Percentiles rank a stretch among this genome's conserved stretches.
phyloP scores from a whole-genome alignment of 2,797 vertebrate genomes.

The Dicrostonyx torquatus region DNA sequence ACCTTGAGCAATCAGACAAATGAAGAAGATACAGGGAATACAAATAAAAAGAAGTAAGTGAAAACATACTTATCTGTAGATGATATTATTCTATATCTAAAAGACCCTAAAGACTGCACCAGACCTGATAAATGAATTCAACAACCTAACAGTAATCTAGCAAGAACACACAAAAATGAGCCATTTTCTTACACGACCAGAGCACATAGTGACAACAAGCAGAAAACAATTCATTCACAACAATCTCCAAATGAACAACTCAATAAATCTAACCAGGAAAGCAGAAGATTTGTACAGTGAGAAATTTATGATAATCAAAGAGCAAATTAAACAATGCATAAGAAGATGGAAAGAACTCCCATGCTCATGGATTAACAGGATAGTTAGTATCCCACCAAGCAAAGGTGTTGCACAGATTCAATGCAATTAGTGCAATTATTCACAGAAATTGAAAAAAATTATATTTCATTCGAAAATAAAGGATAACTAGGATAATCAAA shows the following conservation, averaged over 20 bases:
- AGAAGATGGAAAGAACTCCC: neutral
- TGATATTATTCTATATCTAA: neutral
- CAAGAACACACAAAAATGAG: neutral
- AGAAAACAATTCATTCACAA: neutral
- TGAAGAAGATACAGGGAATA: neutral
- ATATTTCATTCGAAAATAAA: neutral
- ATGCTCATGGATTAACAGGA: neutral
- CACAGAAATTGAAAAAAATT: neutral
- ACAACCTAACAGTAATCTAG: neutral
- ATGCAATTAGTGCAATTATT: neutral
- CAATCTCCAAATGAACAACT: neutral
- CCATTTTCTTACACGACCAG: neutral
- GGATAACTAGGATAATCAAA: neutral
- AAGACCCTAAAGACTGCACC: neutral
- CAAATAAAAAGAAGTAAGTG: neutral
- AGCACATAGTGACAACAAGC: neutral
- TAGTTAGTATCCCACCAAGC: neutral
- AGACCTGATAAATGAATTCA: neutral
- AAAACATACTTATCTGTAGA: neutral
- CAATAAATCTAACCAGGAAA: neutral
- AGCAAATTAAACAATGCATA: neutral
- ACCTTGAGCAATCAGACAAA: neutral
- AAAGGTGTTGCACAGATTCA: neutral
- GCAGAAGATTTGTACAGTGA: neutral
- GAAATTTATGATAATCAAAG: neutral